Evolutionary conservation across 2,888 invertebrate genomes (phyloP).

Genomic region (Drosophila quasianomalipes): DNA sequence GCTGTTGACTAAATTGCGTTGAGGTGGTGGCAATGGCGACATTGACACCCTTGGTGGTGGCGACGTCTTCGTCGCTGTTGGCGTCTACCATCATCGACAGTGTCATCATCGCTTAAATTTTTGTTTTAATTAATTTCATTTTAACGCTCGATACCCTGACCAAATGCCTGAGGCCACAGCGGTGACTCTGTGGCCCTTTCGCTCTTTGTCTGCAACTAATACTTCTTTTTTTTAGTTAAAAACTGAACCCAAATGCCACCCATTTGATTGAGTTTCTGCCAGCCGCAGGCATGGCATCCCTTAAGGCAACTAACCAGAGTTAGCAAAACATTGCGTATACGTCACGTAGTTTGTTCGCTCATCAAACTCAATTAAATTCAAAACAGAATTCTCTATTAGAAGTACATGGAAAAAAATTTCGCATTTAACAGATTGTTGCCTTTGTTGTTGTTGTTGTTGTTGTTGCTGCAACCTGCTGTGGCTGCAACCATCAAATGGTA

Average conservation of each 20-base stretch:
- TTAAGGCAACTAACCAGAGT: neutral
- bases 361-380: slow-evolving; percentile 26
- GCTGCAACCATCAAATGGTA: slow-evolving; percentile 25
- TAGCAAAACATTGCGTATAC: slow-evolving; percentile 33
- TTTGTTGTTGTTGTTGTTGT: neutral
- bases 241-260: slow-evolving; percentile 24
- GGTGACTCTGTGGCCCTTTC: slow-evolving; percentile 1
- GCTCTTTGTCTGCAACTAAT: slow-evolving; percentile 26
- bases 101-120: slow-evolving; percentile 55
- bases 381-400: slow-evolving; percentile 18
- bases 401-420: slow-evolving; percentile 15
- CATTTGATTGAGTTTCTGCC: slow-evolving; percentile 43
- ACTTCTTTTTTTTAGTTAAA: slow-evolving; percentile 23
- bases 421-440: slow-evolving; percentile 38
- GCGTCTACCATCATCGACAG: slow-evolving; percentile 37
- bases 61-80: slow-evolving; percentile 11
- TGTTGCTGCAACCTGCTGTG: slow-evolving; percentile 43
- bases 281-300: slow-evolving; percentile 16
- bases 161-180: slow-evolving; percentile 33
- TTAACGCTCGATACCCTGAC: slow-evolving; percentile 48
- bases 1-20: slow-evolving; percentile 62
- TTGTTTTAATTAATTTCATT: slow-evolving; percentile 77
- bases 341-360: slow-evolving; percentile 14
- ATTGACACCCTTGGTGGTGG: slow-evolving; percentile 50
- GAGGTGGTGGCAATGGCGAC: slow-evolving; percentile 31